Percentiles rank a stretch among this genome's conserved stretches.
These are phyloP conservation scores for Phataginus tricuspis DNA, from an alignment of 2,797 vertebrate species.

Conservation along the genomic window DNA sequence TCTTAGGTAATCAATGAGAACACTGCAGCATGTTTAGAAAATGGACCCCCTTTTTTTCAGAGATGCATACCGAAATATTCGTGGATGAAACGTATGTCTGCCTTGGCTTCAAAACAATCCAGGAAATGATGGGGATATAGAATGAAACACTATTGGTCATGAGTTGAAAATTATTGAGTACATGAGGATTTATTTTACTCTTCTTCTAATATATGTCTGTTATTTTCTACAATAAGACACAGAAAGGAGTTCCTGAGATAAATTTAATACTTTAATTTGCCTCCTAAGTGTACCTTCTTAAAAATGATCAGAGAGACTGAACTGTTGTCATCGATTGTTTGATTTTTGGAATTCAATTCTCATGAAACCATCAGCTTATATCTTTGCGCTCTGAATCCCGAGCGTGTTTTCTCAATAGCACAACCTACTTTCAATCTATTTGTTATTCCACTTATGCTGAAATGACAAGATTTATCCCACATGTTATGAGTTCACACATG, in stretches of 20 bases:
- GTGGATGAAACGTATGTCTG: background rate
- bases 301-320: background rate
- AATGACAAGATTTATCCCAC: slow-evolving; percentile 56
- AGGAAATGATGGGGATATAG: background rate
- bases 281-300: background rate
- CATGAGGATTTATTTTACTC: background rate
- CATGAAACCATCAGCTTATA: background rate
- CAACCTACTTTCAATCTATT: background rate
- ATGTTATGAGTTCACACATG: slow-evolving; percentile 18
- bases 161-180: background rate
- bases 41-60: background rate
- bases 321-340: background rate
- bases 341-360: slow-evolving; percentile 6
- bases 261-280: slow-evolving; percentile 18
- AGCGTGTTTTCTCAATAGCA: background rate
- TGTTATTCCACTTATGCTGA: slow-evolving; percentile 57
- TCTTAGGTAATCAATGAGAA: background rate
- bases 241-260: background rate
- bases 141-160: rapidly evolving
- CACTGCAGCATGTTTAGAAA: background rate
- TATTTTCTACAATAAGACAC: background rate
- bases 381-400: background rate
- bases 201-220: background rate
- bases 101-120: background rate
- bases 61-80: background rate